Percentiles rank a stretch among this genome's conserved stretches.
These are phyloP conservation scores for Oreocharis arfaki DNA, from an alignment of 2,113 vertebrate genomes.

Conservation along the genomic window DNA sequence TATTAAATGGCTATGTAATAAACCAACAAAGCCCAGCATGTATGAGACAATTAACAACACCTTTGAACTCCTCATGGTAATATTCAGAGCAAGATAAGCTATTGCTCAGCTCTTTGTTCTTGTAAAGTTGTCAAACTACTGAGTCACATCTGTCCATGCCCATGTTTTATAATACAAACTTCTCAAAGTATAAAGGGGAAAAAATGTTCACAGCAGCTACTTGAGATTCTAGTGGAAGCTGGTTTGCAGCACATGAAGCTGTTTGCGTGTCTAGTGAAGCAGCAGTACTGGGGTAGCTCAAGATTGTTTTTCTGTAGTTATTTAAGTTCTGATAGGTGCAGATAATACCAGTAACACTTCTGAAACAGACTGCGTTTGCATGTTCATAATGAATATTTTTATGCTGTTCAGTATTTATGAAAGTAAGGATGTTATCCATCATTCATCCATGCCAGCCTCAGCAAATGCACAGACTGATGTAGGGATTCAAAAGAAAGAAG, in stretches of 20 bases:
- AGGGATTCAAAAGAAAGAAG: background rate
- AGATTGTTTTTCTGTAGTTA: background rate
- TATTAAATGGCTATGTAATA: background rate
- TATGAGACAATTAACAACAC: background rate
- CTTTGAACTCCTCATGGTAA: background rate
- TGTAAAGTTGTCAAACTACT: background rate
- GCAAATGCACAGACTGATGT: background rate
- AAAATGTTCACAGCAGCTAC: background rate
- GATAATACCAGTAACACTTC: background rate
- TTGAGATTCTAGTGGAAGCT: background rate
- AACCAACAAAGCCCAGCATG: background rate
- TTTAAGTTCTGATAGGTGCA: background rate
- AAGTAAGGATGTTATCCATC: background rate
- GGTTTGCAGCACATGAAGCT: background rate
- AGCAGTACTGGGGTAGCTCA: background rate
- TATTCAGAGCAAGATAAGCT: background rate
- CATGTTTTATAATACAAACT: accelerated
- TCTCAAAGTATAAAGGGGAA: background rate
- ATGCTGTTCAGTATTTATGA: background rate
- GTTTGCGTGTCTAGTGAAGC: background rate
- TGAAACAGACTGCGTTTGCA: background rate
- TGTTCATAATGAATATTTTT: background rate
- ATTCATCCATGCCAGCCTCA: background rate
- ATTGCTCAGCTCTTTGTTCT: background rate
- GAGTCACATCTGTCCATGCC: background rate